Conservation (phyloP, 2,888 invertebrate genomes). For the Nysson spinosus region DNA sequence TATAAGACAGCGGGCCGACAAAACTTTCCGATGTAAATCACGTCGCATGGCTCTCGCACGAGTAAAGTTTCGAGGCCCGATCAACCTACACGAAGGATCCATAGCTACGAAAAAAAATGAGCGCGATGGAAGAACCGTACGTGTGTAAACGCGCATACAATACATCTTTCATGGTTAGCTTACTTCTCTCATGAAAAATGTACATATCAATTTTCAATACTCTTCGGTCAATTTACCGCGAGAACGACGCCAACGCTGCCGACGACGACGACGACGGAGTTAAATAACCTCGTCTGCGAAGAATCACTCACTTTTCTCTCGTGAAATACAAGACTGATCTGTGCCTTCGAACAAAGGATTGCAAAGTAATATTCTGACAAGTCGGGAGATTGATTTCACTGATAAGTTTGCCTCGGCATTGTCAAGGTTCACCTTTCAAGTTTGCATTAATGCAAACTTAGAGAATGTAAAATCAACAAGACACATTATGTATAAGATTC, state of each 20-base stretch:
- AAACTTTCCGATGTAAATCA: constrained; percentile 31
- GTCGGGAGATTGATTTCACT: no score
- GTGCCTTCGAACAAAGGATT: no score
- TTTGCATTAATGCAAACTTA: neutral
- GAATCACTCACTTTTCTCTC: no score
- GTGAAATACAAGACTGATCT: no score
- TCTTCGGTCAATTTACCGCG: neutral
- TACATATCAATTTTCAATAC: neutral
- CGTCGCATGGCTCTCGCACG: constrained; percentile 7
- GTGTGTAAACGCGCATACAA: constrained; percentile 8
- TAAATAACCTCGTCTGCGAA: no score
- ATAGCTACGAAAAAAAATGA: neutral
- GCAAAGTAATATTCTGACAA: no score
- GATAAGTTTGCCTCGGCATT: no score
- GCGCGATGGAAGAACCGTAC: neutral
- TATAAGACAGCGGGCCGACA: neutral
- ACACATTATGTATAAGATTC: no score
- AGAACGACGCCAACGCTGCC: no score
- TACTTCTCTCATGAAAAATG: neutral
- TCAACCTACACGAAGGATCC: constrained; percentile 10
- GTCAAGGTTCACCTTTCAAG: neutral
- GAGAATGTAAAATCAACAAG: no score
- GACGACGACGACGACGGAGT: no score
- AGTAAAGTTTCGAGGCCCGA: constrained; percentile 1
- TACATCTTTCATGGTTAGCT: neutral